Evolutionary conservation across 2,888 invertebrate species (phyloP), one percentile per base, ranked within the genome.

Genomic region (Drosophila pseudotalamancana): DNA sequence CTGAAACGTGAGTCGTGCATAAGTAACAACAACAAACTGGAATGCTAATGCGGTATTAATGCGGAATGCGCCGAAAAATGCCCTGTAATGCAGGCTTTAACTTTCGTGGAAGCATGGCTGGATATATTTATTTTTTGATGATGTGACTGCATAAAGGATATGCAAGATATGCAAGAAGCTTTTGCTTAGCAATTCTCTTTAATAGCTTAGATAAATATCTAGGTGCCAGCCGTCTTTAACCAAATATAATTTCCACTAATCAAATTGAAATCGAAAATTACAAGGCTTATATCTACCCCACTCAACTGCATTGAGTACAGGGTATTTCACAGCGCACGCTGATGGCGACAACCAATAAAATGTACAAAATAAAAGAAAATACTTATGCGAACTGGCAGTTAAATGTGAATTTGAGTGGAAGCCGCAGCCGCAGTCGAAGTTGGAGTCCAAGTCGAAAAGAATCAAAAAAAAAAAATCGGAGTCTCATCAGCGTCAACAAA

Each of bases 1-100:
- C 74, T 74, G 85, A 85, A 85, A 80, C 80, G 80, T 86, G 80
- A 80, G 80, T 86, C 80, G 80, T 86, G 80, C 84, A 71, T 45
- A 60, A 66, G 55, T 60, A 75, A 46, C 63, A 57, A 39, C 43
- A 64, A 40, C 66, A 65, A 65, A 35, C 49, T 27, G 35, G 35
- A 70, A 72, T 69, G 53, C 49, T 69, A 57, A 71, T 55, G 40
- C 37, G 55, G 29, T 29, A 50, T 18, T 31, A 34, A 16, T 12
- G 9, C 39, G 35, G 48, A 14, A 51, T 27, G n/a, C 54, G 75
- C 63, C 27, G 12, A 6, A 0, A 27, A 1, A 63, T 74, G 46
- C 71, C 70, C 71, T 72, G 42, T 35, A 54, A 25, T 12, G n/a
- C 6, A 16, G 11, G 23, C 45, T 21, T 9, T 1, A 32, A 16